Base-by-base conservation (phyloP, 2,797 vertebrate genomes). In the Esox lucius region DNA sequence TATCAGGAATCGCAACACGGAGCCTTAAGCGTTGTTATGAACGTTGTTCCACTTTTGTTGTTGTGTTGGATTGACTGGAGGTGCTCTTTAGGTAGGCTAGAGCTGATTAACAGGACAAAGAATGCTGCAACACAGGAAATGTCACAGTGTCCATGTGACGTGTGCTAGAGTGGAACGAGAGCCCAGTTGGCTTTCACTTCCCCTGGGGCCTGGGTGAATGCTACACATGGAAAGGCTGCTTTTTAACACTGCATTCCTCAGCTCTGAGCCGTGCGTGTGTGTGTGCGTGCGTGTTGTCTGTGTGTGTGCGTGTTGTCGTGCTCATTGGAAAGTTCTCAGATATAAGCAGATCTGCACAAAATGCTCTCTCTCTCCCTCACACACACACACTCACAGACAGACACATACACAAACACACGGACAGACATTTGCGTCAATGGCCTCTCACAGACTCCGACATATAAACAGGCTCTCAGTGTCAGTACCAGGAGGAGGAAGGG, bases 261-360 rank as follows among this genome's bases (percentile, higher is more conserved):
- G 12, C 13, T 31, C 24, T 64, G 42, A 73, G 46, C 2, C 24
- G 2, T 22, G n/a, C 56, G 51, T 74, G 31, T 68, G 64, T 39
- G 48, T 72, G 70, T n/a, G n/a, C n/a, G n/a, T n/a, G n/a, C n/a
- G n/a, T n/a, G n/a, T n/a, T n/a, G n/a, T n/a, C n/a, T n/a, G n/a
- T n/a, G n/a, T n/a, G n/a, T n/a, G n/a, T n/a, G n/a, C n/a, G 48
- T 72, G 48, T 72, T 48, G 72, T 56, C 59, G 31, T 73, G 72
- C 39, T n/a, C 39, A 24, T 51, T 35, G 33, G 33, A 35, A 35
- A 35, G 11, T 74, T 22, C 22, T 12, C 22, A 26, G 35, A 59
- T 39, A 12, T 19, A 46, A n/a, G 22, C 42, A 49, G n/a, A 48
- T 33, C 16, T 33, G 35, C 66, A 68, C 33, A n/a, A 3, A 7